Conservation (phyloP, 1,140 invertebrate species). For the Polypedilum pembai region DNA sequence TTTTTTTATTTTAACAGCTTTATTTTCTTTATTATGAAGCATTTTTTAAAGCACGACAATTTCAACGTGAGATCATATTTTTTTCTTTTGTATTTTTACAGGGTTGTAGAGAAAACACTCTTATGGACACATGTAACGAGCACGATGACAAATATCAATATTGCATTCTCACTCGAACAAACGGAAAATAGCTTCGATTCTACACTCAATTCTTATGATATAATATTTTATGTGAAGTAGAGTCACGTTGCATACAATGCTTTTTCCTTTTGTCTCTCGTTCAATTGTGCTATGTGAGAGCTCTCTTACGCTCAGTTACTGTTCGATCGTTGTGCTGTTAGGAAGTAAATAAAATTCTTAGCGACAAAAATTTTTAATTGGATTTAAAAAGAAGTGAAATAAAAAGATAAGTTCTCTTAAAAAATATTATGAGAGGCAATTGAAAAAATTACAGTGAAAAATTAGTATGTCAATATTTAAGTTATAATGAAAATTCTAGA, state of each 20-base stretch:
- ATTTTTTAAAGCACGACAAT: background rate
- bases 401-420: too few species aligned
- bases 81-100: background rate
- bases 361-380: too few species aligned
- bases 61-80: background rate
- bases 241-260: conserved; percentile 22
- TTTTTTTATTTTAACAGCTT: too few species aligned
- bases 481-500: too few species aligned
- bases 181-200: background rate
- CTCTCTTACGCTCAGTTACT: too few species aligned
- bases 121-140: background rate
- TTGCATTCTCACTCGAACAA: background rate
- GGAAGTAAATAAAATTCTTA: background rate
- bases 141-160: background rate
- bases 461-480: too few species aligned
- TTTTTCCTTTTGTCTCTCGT: too few species aligned
- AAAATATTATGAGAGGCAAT: too few species aligned
- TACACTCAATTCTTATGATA: background rate
- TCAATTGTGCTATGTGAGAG: too few species aligned
- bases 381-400: too few species aligned
- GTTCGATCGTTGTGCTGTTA: background rate
- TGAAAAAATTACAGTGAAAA: too few species aligned
- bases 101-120: background rate
- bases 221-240: background rate
- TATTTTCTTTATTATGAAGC: background rate